These are phyloP conservation scores for Microcebus murinus DNA, from an alignment of 2,113 vertebrate genomes.

Conservation along the genomic window DNA sequence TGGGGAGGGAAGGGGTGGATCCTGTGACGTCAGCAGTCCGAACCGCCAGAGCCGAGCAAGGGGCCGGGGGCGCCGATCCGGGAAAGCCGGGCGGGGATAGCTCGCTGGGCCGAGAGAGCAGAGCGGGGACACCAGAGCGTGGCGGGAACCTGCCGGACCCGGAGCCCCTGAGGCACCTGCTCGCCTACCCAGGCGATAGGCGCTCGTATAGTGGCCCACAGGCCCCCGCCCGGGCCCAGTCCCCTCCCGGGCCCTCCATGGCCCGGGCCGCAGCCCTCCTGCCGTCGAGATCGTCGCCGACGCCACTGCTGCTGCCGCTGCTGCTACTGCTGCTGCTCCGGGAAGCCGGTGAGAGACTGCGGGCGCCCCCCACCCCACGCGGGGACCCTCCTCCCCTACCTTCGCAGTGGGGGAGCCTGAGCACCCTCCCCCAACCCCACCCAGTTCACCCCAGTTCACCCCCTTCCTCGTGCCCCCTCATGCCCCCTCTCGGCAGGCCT, in stretches of 20 bases:
- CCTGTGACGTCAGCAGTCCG: constrained; percentile 73
- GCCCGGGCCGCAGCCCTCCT: constrained; percentile 73
- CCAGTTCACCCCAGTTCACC: neutral
- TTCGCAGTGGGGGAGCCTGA: neutral
- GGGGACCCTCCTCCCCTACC: neutral
- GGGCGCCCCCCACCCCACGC: neutral
- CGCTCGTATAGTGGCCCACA: constrained; percentile 44
- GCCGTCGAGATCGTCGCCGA: constrained; percentile 58
- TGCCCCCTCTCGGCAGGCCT: neutral
- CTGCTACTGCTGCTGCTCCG: constrained; percentile 60
- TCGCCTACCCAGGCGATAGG: constrained; percentile 22
- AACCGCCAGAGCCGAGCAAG: constrained; percentile 1
- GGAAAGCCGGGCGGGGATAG: constrained; percentile 18
- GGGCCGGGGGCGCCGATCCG: constrained; percentile 50
- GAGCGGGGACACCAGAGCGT: neutral
- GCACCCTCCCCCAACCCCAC: neutral
- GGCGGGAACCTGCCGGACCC: neutral
- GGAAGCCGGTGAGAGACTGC: constrained; percentile 62
- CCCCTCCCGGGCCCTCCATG: constrained; percentile 75
- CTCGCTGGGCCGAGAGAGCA: neutral
- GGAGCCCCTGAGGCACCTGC: constrained; percentile 37
- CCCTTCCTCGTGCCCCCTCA: neutral
- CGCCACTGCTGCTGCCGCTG: neutral
- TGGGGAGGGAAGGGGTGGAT: constrained; percentile 37
- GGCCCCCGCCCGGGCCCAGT: constrained; percentile 59